These are phyloP conservation scores for Clarias laeviceps DNA, from an alignment of 2,797 vertebrate genomes.

Conservation along the genomic window DNA sequence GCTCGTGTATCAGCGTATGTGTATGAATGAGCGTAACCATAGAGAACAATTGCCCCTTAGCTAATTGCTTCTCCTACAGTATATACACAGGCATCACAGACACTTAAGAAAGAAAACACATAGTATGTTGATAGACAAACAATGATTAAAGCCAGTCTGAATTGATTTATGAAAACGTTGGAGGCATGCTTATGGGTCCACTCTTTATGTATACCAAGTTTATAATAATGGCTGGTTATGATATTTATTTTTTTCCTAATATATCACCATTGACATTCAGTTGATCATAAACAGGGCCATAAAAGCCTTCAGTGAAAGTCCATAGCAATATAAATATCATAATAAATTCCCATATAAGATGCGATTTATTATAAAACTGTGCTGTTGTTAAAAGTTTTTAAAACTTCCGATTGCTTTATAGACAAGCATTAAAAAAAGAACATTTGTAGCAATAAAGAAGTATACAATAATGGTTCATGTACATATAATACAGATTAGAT, in stretches of 20 bases:
- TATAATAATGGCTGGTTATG: not conserved
- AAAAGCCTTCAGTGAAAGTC: not conserved
- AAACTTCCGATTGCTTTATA: not conserved
- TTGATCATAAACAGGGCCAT: not conserved
- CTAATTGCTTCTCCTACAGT: slow-evolving; percentile 9
- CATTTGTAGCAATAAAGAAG: not conserved
- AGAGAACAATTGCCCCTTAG: slow-evolving; percentile 21
- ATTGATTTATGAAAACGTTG: not conserved
- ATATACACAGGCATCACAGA: not conserved
- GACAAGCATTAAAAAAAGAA: not conserved
- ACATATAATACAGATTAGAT: not conserved
- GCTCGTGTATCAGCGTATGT: slow-evolving; percentile 16
- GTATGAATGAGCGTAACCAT: slow-evolving; percentile 27
- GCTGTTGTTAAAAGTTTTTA: not conserved
- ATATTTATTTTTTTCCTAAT: not conserved
- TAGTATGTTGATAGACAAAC: not conserved
- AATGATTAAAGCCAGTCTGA: not conserved
- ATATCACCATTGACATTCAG: not conserved
- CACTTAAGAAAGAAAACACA: not conserved
- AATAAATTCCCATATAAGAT: not conserved
- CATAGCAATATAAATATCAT: not conserved
- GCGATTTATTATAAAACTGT: not conserved
- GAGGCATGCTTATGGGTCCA: not conserved
- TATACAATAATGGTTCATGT: not conserved
- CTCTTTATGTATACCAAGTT: not conserved